Evolutionary conservation across 2,888 invertebrate genomes (phyloP).

Genomic region (Macaria notata): DNA sequence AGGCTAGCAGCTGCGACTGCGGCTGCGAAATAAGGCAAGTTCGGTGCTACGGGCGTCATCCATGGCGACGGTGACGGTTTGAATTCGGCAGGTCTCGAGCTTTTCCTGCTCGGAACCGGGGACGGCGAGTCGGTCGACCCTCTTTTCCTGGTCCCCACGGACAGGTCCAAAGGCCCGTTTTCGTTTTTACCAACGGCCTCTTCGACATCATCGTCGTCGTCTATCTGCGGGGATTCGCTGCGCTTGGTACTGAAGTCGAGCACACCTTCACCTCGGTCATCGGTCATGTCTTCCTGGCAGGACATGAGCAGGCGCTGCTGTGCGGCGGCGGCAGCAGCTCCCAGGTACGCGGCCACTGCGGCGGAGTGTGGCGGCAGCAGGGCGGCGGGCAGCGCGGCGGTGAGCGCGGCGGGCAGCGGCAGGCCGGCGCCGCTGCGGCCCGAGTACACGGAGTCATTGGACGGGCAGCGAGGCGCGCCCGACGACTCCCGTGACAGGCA

Average conservation of each 20-base stretch:
- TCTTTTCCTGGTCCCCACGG: slow-evolving; percentile 88
- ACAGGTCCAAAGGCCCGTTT: slow-evolving; percentile 90
- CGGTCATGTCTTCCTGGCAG: slow-evolving; percentile 86
- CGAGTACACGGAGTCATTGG: slow-evolving; percentile 89
- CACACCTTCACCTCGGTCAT: slow-evolving; percentile 84
- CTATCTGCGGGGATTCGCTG: slow-evolving; percentile 68
- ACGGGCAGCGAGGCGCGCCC: slow-evolving; percentile 88
- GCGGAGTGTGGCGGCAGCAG: slow-evolving; percentile 91
- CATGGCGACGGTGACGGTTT: slow-evolving; percentile 88
- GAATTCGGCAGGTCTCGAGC: slow-evolving; percentile 85
- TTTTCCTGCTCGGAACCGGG: slow-evolving; percentile 85
- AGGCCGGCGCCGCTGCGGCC: slow-evolving; percentile 82
- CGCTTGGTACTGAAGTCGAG: slow-evolving; percentile 92
- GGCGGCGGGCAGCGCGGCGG: slow-evolving; percentile 85
- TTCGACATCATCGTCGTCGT: slow-evolving; percentile 83
- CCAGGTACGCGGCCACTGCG: slow-evolving; percentile 91
- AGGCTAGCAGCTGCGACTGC: slow-evolving; percentile 89
- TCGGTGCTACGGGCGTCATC: slow-evolving; percentile 90
- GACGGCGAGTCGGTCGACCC: slow-evolving; percentile 84
- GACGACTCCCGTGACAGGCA: slow-evolving; percentile 92
- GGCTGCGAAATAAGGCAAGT: slow-evolving; percentile 90
- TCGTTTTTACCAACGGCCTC: slow-evolving; percentile 88
- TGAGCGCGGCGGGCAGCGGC: slow-evolving; percentile 83
- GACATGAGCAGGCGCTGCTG: slow-evolving; percentile 91
- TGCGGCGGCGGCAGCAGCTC: slow-evolving; percentile 87